Base-by-base conservation (phyloP, 2,113 vertebrate species). In the Bucco capensis region DNA sequence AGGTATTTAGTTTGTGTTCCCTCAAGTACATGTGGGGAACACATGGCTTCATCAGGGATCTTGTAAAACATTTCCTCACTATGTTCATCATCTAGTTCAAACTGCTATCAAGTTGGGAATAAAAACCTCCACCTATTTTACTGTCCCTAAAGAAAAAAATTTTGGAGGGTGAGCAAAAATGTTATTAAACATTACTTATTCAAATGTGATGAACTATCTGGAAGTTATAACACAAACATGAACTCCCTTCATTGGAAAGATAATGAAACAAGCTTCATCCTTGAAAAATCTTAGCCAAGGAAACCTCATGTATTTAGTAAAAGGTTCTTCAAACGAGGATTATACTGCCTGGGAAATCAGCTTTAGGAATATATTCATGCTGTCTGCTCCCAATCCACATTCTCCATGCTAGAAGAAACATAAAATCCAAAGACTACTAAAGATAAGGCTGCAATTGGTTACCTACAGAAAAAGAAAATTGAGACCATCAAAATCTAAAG, bases 21-120 rank as follows among this genome's bases (percentile, higher is more conserved):
- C 76, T 47, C 6, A 1, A 80, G 66, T 5, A 30, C 54, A 86
- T 1, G 2, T 4, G 3, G 66, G 78, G 61, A 92, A 83, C 70
- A 82, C 87, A 65, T 10, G 30, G 64, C 42, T 92, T 33, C 51
- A 38, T 38, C 37, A 5, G 33, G 16, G n/a, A 0, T 82, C 70
- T n/a, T 57, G 86, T 15, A 91, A 37, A 93, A 91, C 72, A 83
- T 30, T 90, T 92, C 67, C 92, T 88, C 8, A 69, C 51, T 75
- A 80, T 78, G 77, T 78, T 89, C 81, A 51, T 8, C 49, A n/a
- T 64, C 60, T 37, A 61, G 88, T 75, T 89, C 88, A 92, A 94
- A 93, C 86, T 33, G 22, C 57, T 53, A 22, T 6, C 3, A 3
- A 50, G 73, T 9, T 28, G 56, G 65, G 38, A 72, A 56, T 19